A percentile compares a stretch with the other conserved stretches of the same genome.
These are phyloP conservation scores for Bursaphelenchus mucronatus DNA, from an alignment of 1,140 invertebrate genomes.

Conservation along the genomic window DNA sequence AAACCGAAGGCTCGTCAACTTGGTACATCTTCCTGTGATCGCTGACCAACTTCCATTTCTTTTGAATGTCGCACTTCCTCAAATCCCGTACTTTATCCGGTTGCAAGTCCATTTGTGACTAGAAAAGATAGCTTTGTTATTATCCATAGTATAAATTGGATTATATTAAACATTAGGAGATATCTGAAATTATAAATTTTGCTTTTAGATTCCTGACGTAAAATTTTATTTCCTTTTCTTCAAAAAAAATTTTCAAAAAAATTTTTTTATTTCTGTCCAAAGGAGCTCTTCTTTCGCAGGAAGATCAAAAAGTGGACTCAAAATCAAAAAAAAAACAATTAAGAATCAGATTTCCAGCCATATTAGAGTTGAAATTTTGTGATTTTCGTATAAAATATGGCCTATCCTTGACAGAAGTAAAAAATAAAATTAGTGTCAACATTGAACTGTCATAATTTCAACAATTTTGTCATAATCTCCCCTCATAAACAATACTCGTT, in stretches of 20 bases:
- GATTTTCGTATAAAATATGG: slow-evolving; percentile 20
- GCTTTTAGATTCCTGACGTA: not conserved
- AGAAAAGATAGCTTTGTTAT: slow-evolving; percentile 55
- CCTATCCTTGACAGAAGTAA: slow-evolving; percentile 8
- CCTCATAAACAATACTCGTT: not conserved
- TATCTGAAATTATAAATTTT: slow-evolving; percentile 6
- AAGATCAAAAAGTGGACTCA: too few species aligned
- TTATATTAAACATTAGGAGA: slow-evolving; percentile 27
- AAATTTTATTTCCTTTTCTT: not conserved
- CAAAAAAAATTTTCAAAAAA: slow-evolving; percentile 8
- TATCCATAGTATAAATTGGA: slow-evolving; percentile 19
- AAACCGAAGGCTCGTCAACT: slow-evolving; percentile 47
- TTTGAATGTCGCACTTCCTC: slow-evolving; percentile 91
- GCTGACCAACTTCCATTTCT: slow-evolving; percentile 99
- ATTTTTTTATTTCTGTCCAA: not conserved
- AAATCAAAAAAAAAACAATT: too few species aligned
- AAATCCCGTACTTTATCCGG: slow-evolving; percentile 96
- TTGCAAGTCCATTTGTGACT: slow-evolving; percentile 96
- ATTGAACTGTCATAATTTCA: slow-evolving; percentile 7
- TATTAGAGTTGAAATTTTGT: slow-evolving; percentile 8
- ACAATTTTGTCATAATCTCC: not conserved
- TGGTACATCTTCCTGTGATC: slow-evolving; percentile 74
- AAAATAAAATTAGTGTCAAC: slow-evolving; percentile 18
- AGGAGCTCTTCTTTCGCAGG: too few species aligned
- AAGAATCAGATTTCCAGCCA: too few species aligned